A percentile compares a stretch with the other conserved stretches of the same genome.
Evolutionary conservation across 2,797 vertebrate species (phyloP).

Genomic region (Epinephelus coioides): DNA sequence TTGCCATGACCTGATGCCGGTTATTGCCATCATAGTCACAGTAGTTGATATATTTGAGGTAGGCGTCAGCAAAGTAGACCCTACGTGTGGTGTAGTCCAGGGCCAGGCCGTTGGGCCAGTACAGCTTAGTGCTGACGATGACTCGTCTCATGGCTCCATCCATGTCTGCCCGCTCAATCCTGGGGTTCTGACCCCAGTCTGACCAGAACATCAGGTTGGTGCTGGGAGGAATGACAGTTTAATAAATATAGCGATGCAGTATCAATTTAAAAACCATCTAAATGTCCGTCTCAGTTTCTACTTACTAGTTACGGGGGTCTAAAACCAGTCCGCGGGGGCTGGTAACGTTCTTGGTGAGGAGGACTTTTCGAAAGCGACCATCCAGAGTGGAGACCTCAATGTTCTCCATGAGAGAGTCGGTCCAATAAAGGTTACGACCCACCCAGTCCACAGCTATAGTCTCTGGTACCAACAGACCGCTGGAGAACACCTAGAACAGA

Average conservation of each 20-base stretch:
- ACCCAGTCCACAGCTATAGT: slow-evolving; percentile 86
- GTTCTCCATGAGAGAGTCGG: slow-evolving; percentile 83
- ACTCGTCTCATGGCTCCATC: slow-evolving; percentile 77
- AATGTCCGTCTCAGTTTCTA: background rate
- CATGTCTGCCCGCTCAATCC: slow-evolving; percentile 83
- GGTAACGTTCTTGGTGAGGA: slow-evolving; percentile 82
- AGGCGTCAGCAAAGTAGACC: slow-evolving; percentile 94
- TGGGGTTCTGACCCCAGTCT: slow-evolving; percentile 87
- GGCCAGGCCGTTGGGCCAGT: slow-evolving; percentile 85
- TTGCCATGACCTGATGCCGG: slow-evolving; percentile 92
- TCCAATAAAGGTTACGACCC: slow-evolving; percentile 85
- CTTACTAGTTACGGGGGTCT: slow-evolving; percentile 84
- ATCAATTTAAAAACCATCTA: background rate
- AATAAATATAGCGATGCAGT: background rate
- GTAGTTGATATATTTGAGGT: slow-evolving; percentile 95
- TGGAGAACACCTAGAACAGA: slow-evolving; percentile 78
- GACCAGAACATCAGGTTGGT: slow-evolving; percentile 86
- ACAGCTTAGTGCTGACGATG: slow-evolving; percentile 83
- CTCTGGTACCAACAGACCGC: slow-evolving; percentile 82
- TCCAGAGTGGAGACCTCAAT: slow-evolving; percentile 86
- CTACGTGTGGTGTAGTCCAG: slow-evolving; percentile 90
- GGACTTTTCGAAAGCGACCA: slow-evolving; percentile 81
- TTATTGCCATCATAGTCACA: slow-evolving; percentile 94
- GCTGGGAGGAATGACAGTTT: slow-evolving; percentile 55
- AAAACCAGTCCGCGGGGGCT: slow-evolving; percentile 84